phyloP scores from a whole-genome alignment of 2,113 vertebrate genomes.

The Dendrocopos noguchii region DNA sequence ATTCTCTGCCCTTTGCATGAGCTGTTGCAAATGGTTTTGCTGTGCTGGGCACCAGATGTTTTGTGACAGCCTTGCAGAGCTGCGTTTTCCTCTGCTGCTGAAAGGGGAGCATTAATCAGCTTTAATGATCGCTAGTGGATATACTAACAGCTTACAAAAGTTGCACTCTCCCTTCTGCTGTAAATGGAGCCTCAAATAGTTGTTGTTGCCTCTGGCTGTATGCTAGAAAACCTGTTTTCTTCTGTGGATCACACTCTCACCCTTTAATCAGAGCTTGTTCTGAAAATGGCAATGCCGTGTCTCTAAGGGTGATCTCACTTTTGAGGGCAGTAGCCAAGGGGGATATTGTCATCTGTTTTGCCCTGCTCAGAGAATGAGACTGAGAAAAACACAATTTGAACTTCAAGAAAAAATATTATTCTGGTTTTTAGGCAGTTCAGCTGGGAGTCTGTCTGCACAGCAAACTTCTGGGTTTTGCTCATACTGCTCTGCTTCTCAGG shows the following conservation, averaged over 20 bases:
- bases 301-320: conserved; percentile 36
- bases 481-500: not conserved
- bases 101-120: conserved; percentile 9
- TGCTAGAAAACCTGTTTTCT: conserved; percentile 27
- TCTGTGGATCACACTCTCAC: not conserved
- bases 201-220: conserved; percentile 18
- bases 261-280: conserved; percentile 59
- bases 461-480: not conserved
- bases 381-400: conserved; percentile 4
- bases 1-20: not conserved
- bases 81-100: not conserved
- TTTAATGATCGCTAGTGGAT: conserved; percentile 30
- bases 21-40: not conserved
- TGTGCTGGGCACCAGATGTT: not conserved
- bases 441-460: not conserved
- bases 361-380: not conserved
- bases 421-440: not conserved
- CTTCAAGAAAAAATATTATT: not conserved
- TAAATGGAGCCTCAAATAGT: conserved; percentile 33
- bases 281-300: not conserved
- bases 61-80: not conserved
- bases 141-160: not conserved
- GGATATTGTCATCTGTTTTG: conserved; percentile 39
- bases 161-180: not conserved
- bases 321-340: conserved; percentile 26